phyloP scores from a whole-genome alignment of 2,888 invertebrate species.

The Nesidiocoris tenuis region DNA sequence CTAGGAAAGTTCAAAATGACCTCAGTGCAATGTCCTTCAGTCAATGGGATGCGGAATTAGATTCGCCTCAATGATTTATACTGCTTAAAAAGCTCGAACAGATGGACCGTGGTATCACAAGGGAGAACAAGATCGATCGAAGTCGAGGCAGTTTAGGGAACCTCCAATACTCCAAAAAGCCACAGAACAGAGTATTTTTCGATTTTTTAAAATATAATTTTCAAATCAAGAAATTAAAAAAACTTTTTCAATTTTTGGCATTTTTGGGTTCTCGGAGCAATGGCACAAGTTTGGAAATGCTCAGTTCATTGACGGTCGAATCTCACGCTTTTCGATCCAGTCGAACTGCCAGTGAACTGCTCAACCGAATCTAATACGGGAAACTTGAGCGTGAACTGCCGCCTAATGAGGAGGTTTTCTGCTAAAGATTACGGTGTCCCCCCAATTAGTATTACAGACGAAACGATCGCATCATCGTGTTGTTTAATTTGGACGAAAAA shows the following conservation, averaged over 20 bases:
- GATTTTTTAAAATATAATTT: no score
- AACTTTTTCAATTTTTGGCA: not conserved
- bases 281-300: not conserved
- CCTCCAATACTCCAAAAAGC: no score
- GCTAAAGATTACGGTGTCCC: not conserved
- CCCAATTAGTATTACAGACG: not conserved
- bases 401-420: not conserved
- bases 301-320: not conserved
- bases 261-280: not conserved
- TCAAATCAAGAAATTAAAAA: no score
- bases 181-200: no score
- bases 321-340: not conserved
- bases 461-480: no score
- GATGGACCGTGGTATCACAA: not conserved
- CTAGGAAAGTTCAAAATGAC: no score
- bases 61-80: not conserved
- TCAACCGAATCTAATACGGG: not conserved
- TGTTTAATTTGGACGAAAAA: no score
- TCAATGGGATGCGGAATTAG: not conserved
- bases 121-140: no score
- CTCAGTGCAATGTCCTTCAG: not conserved
- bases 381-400: not conserved
- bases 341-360: not conserved
- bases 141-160: no score
- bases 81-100: not conserved